phyloP scores from a whole-genome alignment of 2,888 invertebrate species.

The Gibbula magus region DNA sequence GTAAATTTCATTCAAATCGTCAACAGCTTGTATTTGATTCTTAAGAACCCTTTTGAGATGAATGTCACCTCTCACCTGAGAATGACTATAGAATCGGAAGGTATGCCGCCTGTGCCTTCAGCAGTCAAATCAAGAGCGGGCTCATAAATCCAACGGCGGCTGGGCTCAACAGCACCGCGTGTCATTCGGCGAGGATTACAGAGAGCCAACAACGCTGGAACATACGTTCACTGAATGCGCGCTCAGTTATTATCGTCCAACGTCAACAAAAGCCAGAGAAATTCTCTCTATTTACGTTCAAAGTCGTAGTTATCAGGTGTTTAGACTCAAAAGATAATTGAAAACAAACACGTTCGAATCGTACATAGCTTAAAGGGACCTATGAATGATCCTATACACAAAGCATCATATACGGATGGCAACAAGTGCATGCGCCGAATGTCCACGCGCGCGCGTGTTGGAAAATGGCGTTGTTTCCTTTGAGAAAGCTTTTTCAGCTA shows the following conservation, averaged over 20 bases:
- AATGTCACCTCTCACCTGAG: too few species aligned
- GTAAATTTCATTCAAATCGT: too few species aligned
- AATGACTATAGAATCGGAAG: too few species aligned
- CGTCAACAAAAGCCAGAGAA: constrained; percentile 17
- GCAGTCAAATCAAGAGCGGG: too few species aligned
- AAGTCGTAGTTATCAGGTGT: constrained; percentile 25
- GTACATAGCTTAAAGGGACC: not conserved
- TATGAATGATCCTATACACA: not conserved
- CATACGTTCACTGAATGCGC: not conserved
- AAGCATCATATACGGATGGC: not conserved
- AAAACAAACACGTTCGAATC: constrained; percentile 20
- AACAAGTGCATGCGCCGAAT: constrained; percentile 17
- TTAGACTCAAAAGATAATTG: constrained; percentile 20
- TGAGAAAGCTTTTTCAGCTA: constrained; percentile 11
- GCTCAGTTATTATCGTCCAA: not conserved
- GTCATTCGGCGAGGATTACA: not conserved
- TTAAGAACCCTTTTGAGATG: too few species aligned
- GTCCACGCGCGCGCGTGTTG: constrained; percentile 24
- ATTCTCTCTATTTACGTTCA: not conserved
- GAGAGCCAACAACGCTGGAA: not conserved
- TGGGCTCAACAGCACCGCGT: too few species aligned
- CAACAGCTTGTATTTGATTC: too few species aligned
- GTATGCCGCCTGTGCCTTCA: too few species aligned
- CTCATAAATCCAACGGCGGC: too few species aligned
- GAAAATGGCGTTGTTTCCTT: constrained; percentile 34